Conservation (phyloP, 2,113 vertebrate genomes). For the Notechis scutatus region DNA sequence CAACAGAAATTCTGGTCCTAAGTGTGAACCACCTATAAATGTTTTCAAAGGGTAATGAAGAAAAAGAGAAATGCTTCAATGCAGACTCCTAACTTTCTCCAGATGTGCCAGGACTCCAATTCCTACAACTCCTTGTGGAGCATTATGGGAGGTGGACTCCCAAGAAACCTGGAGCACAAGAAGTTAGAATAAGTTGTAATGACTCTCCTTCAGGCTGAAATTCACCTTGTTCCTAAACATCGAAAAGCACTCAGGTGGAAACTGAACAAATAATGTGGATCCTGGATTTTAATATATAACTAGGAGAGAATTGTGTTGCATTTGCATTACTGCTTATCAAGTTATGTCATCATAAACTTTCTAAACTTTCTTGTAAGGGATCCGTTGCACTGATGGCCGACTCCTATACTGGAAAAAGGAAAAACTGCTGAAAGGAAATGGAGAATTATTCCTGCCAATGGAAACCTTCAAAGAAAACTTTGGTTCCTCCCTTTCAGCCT, state of each 20-base stretch:
- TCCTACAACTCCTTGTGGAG: neutral
- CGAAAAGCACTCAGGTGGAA: conserved; percentile 27
- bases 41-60: neutral
- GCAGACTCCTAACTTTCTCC: neutral
- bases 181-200: neutral
- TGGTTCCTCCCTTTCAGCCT: neutral
- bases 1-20: neutral
- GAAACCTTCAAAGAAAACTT: neutral
- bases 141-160: neutral
- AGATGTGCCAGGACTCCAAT: neutral
- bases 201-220: neutral
- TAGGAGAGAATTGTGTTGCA: neutral
- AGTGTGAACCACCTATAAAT: neutral
- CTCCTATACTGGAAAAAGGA: neutral
- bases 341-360: conserved; percentile 3
- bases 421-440: neutral
- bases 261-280: neutral
- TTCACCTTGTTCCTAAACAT: neutral
- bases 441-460: neutral
- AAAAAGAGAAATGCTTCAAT: neutral
- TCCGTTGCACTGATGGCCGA: neutral
- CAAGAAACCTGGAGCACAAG: neutral
- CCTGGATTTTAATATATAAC: conserved; percentile 10
- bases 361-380: neutral
- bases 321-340: neutral